Evolutionary conservation across 2,888 invertebrate genomes (phyloP).

Genomic region (Scrobipalpa costella): DNA sequence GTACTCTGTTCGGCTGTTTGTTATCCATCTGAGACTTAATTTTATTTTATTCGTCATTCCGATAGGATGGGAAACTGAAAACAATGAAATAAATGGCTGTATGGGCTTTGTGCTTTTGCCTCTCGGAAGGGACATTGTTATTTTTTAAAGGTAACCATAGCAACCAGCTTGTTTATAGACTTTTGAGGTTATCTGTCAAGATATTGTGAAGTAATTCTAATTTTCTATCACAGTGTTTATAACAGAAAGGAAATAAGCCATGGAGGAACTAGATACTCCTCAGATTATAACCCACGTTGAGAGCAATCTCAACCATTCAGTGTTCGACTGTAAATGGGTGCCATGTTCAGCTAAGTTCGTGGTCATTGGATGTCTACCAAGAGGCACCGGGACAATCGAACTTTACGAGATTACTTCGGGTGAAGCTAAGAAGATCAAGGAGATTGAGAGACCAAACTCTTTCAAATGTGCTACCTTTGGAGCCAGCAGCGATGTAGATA

Average conservation of each 20-base stretch:
- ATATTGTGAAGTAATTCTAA: too few relatives aligned
- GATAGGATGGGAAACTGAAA: too few relatives aligned
- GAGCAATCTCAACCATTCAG: slow-evolving; percentile 89
- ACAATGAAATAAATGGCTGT: too few relatives aligned
- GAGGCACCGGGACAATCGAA: slow-evolving; percentile 92
- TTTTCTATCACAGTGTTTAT: too few relatives aligned
- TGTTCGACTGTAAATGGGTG: slow-evolving; percentile 97
- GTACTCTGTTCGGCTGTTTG: too few relatives aligned
- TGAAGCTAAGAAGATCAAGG: slow-evolving; percentile 84
- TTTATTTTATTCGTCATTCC: too few relatives aligned
- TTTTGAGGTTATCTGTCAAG: too few relatives aligned
- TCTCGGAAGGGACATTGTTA: too few relatives aligned
- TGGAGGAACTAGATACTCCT: slow-evolving; percentile 84
- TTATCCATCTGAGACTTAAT: too few relatives aligned
- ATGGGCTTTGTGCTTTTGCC: too few relatives aligned
- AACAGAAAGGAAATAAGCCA: slow-evolving; percentile 11
- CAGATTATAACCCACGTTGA: slow-evolving; percentile 95
- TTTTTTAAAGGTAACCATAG: too few relatives aligned
- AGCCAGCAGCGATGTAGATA: slow-evolving; percentile 89
- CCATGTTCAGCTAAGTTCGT: slow-evolving; percentile 97
- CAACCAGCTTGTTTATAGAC: too few relatives aligned
- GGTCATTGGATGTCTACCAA: slow-evolving; percentile 91
- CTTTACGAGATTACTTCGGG: slow-evolving; percentile 89
- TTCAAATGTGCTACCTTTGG: slow-evolving; percentile 97
- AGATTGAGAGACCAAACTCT: slow-evolving; percentile 89